Evolutionary conservation across 2,113 vertebrate species (phyloP).

Genomic region (Amphiprion percula): DNA sequence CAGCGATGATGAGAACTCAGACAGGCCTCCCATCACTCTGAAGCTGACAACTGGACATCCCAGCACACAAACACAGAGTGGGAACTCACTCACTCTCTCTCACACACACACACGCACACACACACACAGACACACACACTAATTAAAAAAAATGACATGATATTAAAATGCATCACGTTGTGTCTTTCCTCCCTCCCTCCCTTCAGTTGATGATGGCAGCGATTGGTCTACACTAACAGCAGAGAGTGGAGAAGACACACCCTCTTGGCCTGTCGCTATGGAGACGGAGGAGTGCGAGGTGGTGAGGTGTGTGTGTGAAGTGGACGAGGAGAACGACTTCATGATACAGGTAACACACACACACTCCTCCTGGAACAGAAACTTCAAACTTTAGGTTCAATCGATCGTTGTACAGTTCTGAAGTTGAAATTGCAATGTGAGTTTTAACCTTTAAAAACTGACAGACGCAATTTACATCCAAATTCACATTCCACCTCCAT

Average conservation of each 20-base stretch:
- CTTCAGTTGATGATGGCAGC: slow-evolving; percentile 89
- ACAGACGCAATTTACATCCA: too few relatives aligned
- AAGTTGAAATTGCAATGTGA: too few relatives aligned
- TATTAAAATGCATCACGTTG: fast-evolving
- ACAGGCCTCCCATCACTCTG: slow-evolving; percentile 81
- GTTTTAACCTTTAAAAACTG: too few relatives aligned
- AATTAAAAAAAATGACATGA: neutral
- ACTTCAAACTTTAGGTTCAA: too few relatives aligned
- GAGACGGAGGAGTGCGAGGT: slow-evolving; percentile 89
- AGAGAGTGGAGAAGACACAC: slow-evolving; percentile 92
- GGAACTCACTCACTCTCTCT: neutral
- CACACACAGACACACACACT: neutral
- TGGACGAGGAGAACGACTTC: slow-evolving; percentile 98
- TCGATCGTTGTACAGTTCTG: too few relatives aligned
- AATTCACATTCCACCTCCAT: too few relatives aligned
- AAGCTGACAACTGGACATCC: slow-evolving; percentile 79
- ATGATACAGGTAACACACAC: slow-evolving; percentile 95
- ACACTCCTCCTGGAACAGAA: too few relatives aligned
- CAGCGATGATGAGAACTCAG: slow-evolving; percentile 88
- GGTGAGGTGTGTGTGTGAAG: slow-evolving; percentile 95
- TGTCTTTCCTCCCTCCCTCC: neutral
- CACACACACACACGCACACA: neutral
- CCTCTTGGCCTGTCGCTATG: slow-evolving; percentile 85
- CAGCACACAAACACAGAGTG: slow-evolving; percentile 38
- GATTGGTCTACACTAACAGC: slow-evolving; percentile 94